Conservation (phyloP, 92 coral and sea anemone genomes). For the Paramuricea clavata region DNA sequence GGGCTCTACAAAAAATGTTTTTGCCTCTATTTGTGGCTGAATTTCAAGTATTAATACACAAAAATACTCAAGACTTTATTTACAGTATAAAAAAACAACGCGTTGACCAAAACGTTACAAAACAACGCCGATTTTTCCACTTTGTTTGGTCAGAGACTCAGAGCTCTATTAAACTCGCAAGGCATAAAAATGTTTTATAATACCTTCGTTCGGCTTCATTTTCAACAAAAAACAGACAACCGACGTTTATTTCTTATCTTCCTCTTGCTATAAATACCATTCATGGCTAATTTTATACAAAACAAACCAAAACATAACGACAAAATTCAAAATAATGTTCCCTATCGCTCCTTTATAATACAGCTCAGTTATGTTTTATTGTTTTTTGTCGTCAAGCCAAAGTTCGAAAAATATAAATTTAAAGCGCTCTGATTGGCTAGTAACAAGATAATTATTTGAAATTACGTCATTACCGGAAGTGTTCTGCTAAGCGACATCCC, state of each 20-base stretch:
- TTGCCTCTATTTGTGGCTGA: neutral
- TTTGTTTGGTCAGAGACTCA: conserved; percentile 1
- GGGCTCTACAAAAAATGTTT: neutral
- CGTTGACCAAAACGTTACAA: neutral
- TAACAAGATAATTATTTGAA: neutral
- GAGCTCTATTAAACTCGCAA: neutral
- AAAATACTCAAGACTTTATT: neutral
- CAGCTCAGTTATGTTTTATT: neutral
- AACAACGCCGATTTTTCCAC: neutral
- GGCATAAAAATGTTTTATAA: neutral
- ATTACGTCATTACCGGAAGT: conserved; percentile 7
- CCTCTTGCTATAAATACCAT: neutral
- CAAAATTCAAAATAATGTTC: neutral
- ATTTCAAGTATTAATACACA: neutral
- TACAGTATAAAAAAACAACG: neutral
- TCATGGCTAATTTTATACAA: neutral
- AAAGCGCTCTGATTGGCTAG: conserved; percentile 1
- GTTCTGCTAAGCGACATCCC: neutral
- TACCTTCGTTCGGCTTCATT: conserved; percentile 45
- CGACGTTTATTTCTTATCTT: neutral
- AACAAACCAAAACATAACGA: neutral
- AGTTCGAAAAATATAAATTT: conserved; percentile 28
- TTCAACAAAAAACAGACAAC: neutral
- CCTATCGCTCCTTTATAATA: neutral
- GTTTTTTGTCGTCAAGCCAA: conserved; percentile 36